Evolutionary conservation across 2,113 vertebrate genomes (phyloP), one percentile per base, ranked within the genome.

Genomic region (Acanthochromis polyacanthus): DNA sequence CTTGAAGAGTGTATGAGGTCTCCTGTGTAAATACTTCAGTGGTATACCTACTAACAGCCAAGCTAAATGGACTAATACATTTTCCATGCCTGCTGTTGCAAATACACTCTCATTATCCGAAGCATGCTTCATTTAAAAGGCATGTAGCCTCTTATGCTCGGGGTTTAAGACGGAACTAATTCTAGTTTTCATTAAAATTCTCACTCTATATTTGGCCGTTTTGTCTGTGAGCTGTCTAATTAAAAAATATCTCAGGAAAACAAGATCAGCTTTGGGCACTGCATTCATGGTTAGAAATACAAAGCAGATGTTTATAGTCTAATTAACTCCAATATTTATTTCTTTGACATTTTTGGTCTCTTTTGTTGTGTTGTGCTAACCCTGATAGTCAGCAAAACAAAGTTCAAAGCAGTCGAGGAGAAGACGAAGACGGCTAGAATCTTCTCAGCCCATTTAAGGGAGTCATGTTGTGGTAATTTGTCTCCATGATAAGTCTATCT

Each of bases 151-250:
- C 58, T 75, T 32, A 12, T 53, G 30, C 74, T 74, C n/a, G 30
- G 78, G 86, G 71, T 81, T 91, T 87, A 82, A 74, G 78, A 0
- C 7, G 0, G 56, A 68, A 75, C 75, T 84, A 87, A 88, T 88
- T 86, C 56, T n/a, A 83, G 78, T 80, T 92, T 90, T 87, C 72
- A 86, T 90, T 85, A 78, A 85, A 84, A 76, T 79, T 86, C 72
- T 80, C 56, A 59, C 32, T 86, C 81, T 81, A 87, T 78, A 79
- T 81, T 84, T 66, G 84, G 48, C 56, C 55, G 36, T 76, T 80
- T 72, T 53, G 63, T 76, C 67, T 64, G 30, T 50, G 65, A 61
- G 67, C 70, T 20, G 25, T 71, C 62, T 84, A 82, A 89, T 83
- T 51, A 46, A 76, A 66, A 79, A 76, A 81, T 71, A 73, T 77